Evolutionary conservation across 2,797 vertebrate species (phyloP).

Genomic region (Pempheris klunzingeri): DNA sequence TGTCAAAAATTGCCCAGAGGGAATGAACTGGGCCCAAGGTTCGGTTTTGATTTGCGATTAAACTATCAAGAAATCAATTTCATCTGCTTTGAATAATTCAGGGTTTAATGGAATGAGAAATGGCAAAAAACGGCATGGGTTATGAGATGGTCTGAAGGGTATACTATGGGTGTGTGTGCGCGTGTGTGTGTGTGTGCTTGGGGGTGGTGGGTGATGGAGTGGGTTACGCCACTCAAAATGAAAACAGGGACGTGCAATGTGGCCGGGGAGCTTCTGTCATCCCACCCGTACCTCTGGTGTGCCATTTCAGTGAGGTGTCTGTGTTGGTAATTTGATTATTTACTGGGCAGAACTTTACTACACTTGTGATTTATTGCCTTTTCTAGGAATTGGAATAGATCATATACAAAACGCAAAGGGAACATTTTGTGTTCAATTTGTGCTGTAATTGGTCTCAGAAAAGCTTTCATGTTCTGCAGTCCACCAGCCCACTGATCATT

Average conservation of each 20-base stretch:
- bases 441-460: constrained; percentile 53
- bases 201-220: neutral
- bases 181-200: neutral
- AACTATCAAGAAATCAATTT: constrained; percentile 87
- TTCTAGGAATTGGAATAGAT: constrained; percentile 29
- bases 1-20: constrained; percentile 82
- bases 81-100: constrained; percentile 86
- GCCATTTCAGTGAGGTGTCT: constrained; percentile 53
- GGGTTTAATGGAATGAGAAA: constrained; percentile 84
- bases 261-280: constrained; percentile 42
- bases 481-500: constrained; percentile 35
- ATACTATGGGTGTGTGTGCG: constrained; percentile 3
- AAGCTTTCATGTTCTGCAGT: constrained; percentile 49
- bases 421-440: constrained; percentile 38
- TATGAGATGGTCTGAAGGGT: constrained; percentile 73
- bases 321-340: constrained; percentile 42
- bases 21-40: constrained; percentile 78
- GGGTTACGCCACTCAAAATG: constrained; percentile 53
- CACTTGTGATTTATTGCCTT: constrained; percentile 20
- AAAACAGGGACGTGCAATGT: constrained; percentile 47
- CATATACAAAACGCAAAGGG: constrained; percentile 16
- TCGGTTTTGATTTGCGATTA: constrained; percentile 86
- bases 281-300: constrained; percentile 48
- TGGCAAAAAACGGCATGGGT: constrained; percentile 68
- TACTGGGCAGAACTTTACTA: constrained; percentile 1